Evolutionary conservation across 1,140 invertebrate genomes (phyloP), one percentile per base, ranked within the genome.

Genomic region (Conus ventricosus): DNA sequence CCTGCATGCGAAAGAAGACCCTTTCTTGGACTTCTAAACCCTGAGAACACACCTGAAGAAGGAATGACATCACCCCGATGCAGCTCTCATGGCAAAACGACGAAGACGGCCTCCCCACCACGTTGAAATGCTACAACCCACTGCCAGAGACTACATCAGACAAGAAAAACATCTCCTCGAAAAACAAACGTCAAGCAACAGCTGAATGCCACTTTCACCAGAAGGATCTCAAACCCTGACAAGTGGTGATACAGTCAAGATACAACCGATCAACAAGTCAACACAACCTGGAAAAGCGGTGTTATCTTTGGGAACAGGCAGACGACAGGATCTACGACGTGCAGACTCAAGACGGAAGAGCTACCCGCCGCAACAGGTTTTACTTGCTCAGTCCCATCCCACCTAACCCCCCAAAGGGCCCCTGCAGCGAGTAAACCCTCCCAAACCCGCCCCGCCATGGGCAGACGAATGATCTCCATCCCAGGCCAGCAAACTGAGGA

Each of bases 1-100:
- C 17, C 82, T 84, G n/a, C 8, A 89, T 13, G 88, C 88, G 15
- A 85, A 87, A 23, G 51, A 67, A 71, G 91, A 92, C 83, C 87
- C 87, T 91, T 89, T 80, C 53, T 89, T 81, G 90, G 87, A 20
- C 80, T 91, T 20, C 71, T 93, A 71, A 84, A 92, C n/a, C 23
- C 84, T 89, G 20, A 71, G 92, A 90, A 92, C 81, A 89, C 90
- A 57, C 90, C 90, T n/a, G 55, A 86, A 39, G 55, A 89, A 76
- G 87, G 85, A 51, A 88, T 87, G 7, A 83, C n/a, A 10, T 71
- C 63, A 87, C 57, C 57, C 88, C 89, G 83, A 83, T 84, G 84
- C 85, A 92, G 71, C 55, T 53, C 82, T 92, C 39, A 85, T 92
- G 78, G 63, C 85, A 53, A 84, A 89, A 83, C 55, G 76, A 80